These are phyloP conservation scores for Syndactyla subalaris DNA, from an alignment of 2,797 vertebrate genomes.

Conservation along the genomic window DNA sequence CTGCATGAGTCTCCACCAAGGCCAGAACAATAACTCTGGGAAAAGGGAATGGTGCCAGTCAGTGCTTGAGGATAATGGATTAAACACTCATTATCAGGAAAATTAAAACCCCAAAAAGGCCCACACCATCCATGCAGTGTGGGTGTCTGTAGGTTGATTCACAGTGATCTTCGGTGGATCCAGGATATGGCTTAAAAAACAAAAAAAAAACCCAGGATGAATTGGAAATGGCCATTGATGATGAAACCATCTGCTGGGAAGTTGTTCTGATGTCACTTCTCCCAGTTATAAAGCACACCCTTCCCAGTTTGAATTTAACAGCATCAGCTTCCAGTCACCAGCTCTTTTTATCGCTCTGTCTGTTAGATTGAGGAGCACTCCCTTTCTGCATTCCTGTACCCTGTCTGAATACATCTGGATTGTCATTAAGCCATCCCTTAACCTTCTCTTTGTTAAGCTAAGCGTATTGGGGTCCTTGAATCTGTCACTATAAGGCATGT, in stretches of 20 bases:
- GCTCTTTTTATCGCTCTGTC: constrained; percentile 61
- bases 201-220: fast-evolving
- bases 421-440: constrained; percentile 63
- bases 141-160: fast-evolving
- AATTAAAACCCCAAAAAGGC: neutral
- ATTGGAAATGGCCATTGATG: neutral
- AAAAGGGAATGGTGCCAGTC: neutral
- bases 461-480: constrained; percentile 64
- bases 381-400: constrained; percentile 6
- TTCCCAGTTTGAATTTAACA: constrained; percentile 29
- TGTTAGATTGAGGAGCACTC: constrained; percentile 58
- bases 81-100: neutral
- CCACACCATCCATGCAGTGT: neutral
- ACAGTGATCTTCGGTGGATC: neutral
- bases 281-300: neutral
- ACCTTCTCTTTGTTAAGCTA: constrained; percentile 72
- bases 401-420: constrained; percentile 49
- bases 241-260: neutral
- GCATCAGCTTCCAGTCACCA: constrained; percentile 43
- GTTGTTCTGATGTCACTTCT: neutral
- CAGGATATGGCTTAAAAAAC: neutral
- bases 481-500: constrained; percentile 66
- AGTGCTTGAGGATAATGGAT: neutral
- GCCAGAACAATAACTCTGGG: neutral
- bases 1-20: neutral